Evolutionary conservation across 1,140 invertebrate species (phyloP).

Genomic region (Triops cancriformis): DNA sequence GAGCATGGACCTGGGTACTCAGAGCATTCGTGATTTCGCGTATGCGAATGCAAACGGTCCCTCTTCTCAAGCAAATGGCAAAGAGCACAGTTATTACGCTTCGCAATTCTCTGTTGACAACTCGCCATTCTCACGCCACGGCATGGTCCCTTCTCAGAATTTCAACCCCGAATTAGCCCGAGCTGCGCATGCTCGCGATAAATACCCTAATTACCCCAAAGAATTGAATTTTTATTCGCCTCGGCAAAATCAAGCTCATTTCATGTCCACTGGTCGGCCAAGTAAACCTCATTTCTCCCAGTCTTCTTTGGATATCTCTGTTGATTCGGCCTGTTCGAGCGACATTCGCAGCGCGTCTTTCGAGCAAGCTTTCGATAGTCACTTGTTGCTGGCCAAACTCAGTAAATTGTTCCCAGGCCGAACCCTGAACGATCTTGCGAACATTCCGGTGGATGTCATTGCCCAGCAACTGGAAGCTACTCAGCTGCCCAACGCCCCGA

Average conservation of each 20-base stretch:
- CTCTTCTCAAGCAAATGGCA: background rate
- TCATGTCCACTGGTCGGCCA: background rate
- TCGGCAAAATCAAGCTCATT: background rate
- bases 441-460: background rate
- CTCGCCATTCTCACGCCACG: background rate
- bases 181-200: background rate
- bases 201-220: background rate
- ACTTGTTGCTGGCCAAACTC: background rate
- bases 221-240: background rate
- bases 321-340: background rate
- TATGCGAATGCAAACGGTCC: background rate
- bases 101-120: background rate
- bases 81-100: background rate
- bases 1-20: background rate
- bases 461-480: background rate
- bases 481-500: background rate
- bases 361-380: background rate
- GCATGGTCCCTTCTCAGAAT: background rate
- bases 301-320: background rate
- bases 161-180: background rate
- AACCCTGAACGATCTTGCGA: background rate
- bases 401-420: background rate
- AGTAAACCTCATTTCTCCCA: background rate
- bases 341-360: background rate
- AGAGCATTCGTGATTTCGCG: background rate